phyloP scores from a whole-genome alignment of 1,140 invertebrate species.

The Drosophila tani region DNA sequence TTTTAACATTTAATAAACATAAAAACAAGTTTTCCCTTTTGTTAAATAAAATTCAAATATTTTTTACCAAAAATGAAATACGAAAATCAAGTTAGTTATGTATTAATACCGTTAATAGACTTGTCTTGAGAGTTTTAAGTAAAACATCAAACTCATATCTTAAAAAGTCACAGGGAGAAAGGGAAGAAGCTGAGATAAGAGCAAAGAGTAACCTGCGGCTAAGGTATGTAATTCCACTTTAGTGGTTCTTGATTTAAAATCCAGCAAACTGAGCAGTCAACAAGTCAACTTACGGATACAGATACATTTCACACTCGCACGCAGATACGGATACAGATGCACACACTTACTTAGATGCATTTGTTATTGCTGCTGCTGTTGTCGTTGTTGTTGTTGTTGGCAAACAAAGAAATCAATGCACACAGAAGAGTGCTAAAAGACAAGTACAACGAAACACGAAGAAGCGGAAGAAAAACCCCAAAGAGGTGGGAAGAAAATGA shows the following conservation, averaged over 20 bases:
- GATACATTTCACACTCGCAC: constrained; percentile 21
- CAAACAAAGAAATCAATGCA: constrained; percentile 73
- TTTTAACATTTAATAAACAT: neutral
- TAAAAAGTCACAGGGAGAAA: neutral
- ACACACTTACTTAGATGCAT: constrained; percentile 32
- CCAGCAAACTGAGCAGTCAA: constrained; percentile 63
- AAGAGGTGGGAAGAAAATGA: constrained; percentile 15
- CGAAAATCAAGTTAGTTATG: no score
- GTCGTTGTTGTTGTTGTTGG: constrained; percentile 42
- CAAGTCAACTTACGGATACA: constrained; percentile 63
- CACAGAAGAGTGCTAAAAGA: constrained; percentile 62
- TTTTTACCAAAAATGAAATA: no score
- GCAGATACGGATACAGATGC: constrained; percentile 32
- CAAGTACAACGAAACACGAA: constrained; percentile 55
- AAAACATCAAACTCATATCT: neutral
- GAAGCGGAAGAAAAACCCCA: constrained; percentile 31
- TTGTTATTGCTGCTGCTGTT: constrained; percentile 20
- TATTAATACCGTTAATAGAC: neutral
- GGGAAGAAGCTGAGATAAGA: neutral
- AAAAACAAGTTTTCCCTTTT: neutral
- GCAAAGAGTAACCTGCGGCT: constrained; percentile 9
- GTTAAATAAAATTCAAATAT: no score
- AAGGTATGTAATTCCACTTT: constrained; percentile 49
- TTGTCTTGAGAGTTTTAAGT: no score
- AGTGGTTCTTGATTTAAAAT: constrained; percentile 49